Base-by-base conservation (phyloP, 2,888 invertebrate species). In the Dusona sp. region DNA sequence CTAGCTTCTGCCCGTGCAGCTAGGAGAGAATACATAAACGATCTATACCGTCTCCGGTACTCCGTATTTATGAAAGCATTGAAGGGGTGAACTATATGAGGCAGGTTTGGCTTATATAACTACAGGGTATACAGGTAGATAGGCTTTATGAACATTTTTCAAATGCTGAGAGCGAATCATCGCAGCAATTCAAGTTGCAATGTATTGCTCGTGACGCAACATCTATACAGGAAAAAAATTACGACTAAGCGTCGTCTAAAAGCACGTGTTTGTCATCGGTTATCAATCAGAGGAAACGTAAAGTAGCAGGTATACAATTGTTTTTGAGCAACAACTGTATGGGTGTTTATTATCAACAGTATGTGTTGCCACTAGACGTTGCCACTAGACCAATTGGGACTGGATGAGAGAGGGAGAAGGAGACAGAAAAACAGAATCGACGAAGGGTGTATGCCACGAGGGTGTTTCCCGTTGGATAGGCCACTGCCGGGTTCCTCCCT, bases 401-500 rank as follows among this genome's bases (percentile, higher is more conserved):
- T 48, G 74, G 42, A 42, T 16, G 74, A 67, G 61, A 61, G 64
- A 22, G 65, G 61, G 73, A 48, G 81, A n/a, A n/a, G n/a, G n/a
- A n/a, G n/a, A n/a, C n/a, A n/a, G n/a, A n/a, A n/a, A n/a, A 61
- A 68, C 11, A 83, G 61, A 70, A 84, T 70, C 29, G 78, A 68
- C 54, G 65, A 45, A 48, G 82, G 70, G 72, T 42, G 36, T 54
- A 57, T 79, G 42, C 67, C 54, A 84, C 45, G 78, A 84, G 82
- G 86, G 82, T 85, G 61, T 81, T 77, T 83, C 84, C 82, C 73
- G 83, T 81, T 88, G 79, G 78, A 83, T 81, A 84, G 85, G 86
- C 85, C 90, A 90, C 89, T 91, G 88, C 89, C 86, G 87, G 88
- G 88, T 86, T 86, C 87, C 86, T 88, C 88, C 87, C 87, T 87